These are phyloP conservation scores for Archips crataeganus DNA, from an alignment of 2,888 invertebrate species.

Conservation along the genomic window DNA sequence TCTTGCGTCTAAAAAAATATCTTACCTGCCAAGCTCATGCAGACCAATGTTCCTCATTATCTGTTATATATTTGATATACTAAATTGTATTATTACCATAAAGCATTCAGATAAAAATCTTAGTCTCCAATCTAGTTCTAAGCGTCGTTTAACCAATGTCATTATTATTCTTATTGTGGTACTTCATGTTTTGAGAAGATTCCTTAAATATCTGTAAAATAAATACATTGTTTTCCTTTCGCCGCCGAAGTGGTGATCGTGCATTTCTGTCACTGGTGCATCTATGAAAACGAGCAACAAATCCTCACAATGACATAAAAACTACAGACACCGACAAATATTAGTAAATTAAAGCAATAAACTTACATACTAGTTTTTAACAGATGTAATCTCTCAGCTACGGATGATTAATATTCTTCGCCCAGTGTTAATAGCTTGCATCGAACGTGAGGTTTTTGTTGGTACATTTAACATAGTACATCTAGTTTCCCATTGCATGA, in stretches of 20 bases:
- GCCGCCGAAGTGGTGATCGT: background rate
- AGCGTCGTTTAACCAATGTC: no score
- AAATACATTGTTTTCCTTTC: background rate
- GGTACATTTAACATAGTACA: background rate
- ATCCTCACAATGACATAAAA: conserved; percentile 7
- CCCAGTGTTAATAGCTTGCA: conserved; percentile 19
- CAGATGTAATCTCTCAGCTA: conserved; percentile 3
- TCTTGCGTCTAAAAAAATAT: background rate
- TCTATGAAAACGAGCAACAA: conserved; percentile 14
- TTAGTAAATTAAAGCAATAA: conserved; percentile 15
- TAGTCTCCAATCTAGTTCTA: no score
- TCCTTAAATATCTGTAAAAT: background rate
- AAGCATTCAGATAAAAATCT: no score
- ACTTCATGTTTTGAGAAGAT: no score
- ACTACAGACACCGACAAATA: background rate
- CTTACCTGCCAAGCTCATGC: background rate
- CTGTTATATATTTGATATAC: no score
- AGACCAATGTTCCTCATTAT: background rate
- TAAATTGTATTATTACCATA: no score
- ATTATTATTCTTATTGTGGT: no score
- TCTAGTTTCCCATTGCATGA: background rate
- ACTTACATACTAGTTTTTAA: conserved; percentile 1
- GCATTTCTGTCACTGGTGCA: background rate
- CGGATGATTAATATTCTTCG: conserved; percentile 13
- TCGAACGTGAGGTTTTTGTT: conserved; percentile 16